Conservation (phyloP, 2,888 invertebrate genomes). For the Pammene aurita region DNA sequence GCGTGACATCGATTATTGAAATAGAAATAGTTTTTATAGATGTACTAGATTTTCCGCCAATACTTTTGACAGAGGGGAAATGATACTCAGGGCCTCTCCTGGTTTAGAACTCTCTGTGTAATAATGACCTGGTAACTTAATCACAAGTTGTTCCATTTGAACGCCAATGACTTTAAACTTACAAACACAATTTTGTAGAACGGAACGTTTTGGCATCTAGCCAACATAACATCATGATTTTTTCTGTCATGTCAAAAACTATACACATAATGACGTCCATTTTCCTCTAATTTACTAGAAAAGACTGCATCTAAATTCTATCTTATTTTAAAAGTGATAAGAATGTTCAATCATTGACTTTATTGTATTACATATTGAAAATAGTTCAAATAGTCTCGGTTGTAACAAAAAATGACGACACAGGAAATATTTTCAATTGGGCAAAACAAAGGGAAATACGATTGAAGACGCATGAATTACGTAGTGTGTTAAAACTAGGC, state of each 20-base stretch:
- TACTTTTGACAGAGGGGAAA: no score
- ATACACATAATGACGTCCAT: slow-evolving; percentile 16
- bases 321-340: slow-evolving; percentile 16
- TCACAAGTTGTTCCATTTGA: background rate
- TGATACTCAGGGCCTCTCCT: no score
- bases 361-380: slow-evolving; percentile 2
- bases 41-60: no score
- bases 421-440: slow-evolving; percentile 39
- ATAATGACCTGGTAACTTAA: no score
- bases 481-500: slow-evolving; percentile 23
- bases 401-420: slow-evolving; percentile 34
- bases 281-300: slow-evolving; percentile 10
- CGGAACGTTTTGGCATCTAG: slow-evolving; percentile 45
- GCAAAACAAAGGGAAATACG: slow-evolving; percentile 53
- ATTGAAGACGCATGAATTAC: slow-evolving; percentile 44
- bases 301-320: slow-evolving; percentile 13
- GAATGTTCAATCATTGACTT: background rate
- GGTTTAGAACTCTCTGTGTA: no score
- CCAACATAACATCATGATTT: slow-evolving; percentile 45
- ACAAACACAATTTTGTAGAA: slow-evolving; percentile 35
- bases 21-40: no score
- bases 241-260: slow-evolving; percentile 18
- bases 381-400: background rate
- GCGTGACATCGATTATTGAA: no score
- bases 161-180: background rate